Evolutionary conservation across 2,888 invertebrate genomes (phyloP).

Genomic region (Cheilosia pagana): DNA sequence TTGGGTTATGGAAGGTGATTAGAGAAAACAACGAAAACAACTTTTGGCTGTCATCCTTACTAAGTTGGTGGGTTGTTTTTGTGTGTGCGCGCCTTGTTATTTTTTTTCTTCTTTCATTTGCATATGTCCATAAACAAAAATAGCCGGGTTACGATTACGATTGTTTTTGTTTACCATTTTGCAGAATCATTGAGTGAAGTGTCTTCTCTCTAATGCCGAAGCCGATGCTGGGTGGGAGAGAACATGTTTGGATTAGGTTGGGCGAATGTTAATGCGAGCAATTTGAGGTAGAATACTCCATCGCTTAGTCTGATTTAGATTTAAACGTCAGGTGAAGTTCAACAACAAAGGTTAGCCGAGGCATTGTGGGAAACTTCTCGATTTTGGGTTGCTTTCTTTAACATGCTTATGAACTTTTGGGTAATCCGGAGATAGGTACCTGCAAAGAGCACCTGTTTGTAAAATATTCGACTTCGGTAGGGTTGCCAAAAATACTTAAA

Average conservation of each 20-base stretch:
- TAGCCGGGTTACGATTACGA: conserved; percentile 16
- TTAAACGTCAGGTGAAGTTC: too few relatives aligned
- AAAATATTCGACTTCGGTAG: too few relatives aligned
- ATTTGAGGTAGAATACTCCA: too few relatives aligned
- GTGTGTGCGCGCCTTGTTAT: conserved; percentile 4
- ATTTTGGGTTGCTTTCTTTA: too few relatives aligned
- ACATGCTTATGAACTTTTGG: too few relatives aligned
- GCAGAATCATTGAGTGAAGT: not conserved
- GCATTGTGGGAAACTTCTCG: too few relatives aligned
- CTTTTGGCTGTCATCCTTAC: conserved; percentile 42
- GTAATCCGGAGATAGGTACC: too few relatives aligned
- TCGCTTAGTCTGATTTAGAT: too few relatives aligned
- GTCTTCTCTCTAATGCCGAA: not conserved
- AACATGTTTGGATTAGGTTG: not conserved
- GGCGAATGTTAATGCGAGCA: too few relatives aligned
- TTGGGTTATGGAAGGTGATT: conserved; percentile 41
- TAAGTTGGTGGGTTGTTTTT: conserved; percentile 12
- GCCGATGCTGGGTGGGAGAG: not conserved
- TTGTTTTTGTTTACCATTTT: conserved; percentile 31
- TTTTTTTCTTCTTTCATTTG: conserved; percentile 12
- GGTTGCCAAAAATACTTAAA: too few relatives aligned
- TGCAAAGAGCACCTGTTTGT: too few relatives aligned
- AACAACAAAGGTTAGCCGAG: too few relatives aligned
- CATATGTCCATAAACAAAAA: conserved; percentile 33
- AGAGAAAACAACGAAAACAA: conserved; percentile 17